Percentiles rank a stretch among this genome's conserved stretches.
Evolutionary conservation across 2,888 invertebrate species (phyloP).

Genomic region (Alsophila aescularia): DNA sequence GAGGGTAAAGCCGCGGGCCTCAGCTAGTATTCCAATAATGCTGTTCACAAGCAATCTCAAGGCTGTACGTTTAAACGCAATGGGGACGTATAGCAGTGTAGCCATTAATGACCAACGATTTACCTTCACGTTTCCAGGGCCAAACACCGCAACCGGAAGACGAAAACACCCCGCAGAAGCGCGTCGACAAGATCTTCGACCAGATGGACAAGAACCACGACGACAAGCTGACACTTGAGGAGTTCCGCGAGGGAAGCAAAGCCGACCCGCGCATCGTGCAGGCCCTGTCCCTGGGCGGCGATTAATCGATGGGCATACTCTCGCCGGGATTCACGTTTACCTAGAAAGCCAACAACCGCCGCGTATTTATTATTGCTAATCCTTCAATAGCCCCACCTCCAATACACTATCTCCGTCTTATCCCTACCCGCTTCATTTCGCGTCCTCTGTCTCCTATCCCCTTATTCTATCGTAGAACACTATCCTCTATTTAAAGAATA

Average conservation of each 20-base stretch:
- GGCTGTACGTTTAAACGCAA: too few relatives aligned
- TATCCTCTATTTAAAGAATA: too few relatives aligned
- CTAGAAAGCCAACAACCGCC: constrained; percentile 57
- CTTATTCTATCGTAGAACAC: too few relatives aligned
- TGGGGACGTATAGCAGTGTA: too few relatives aligned
- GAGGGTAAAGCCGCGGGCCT: too few relatives aligned
- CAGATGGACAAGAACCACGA: constrained; percentile 99
- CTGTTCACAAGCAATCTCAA: too few relatives aligned
- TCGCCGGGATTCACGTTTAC: constrained; percentile 80
- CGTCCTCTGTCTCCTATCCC: not conserved
- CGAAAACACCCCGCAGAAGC: constrained; percentile 96
- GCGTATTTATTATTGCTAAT: constrained; percentile 35
- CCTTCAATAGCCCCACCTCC: not conserved
- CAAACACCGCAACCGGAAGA: constrained; percentile 95
- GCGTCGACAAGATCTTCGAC: constrained; percentile 99
- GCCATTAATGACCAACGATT: too few relatives aligned
- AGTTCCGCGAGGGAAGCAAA: constrained; percentile 98
- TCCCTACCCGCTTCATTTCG: not conserved
- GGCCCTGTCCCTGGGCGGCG: constrained; percentile 93
- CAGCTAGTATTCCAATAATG: too few relatives aligned
- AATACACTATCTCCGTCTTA: not conserved
- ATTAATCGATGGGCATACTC: constrained; percentile 85
- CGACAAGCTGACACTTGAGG: constrained; percentile 96
- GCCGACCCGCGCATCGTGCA: constrained; percentile 99
- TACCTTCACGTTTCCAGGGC: constrained; percentile 85